Conservation (phyloP, 2,888 invertebrate genomes). For the Calliphora vomitoria region DNA sequence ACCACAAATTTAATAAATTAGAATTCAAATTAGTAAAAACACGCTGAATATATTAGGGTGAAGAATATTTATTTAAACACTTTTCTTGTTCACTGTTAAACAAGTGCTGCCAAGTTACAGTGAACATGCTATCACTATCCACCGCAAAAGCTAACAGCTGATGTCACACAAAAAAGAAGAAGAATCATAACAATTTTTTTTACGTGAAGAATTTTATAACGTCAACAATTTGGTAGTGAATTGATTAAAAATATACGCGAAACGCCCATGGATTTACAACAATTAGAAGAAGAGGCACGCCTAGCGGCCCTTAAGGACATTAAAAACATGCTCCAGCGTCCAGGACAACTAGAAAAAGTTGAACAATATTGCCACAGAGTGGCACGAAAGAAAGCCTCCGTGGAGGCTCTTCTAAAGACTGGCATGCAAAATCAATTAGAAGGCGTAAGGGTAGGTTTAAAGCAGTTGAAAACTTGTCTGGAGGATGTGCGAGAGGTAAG, state of each 20-base stretch:
- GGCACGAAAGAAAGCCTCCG: conserved; percentile 83
- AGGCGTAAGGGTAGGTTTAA: conserved; percentile 96
- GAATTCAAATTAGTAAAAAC: too few relatives aligned
- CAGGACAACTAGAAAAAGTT: conserved; percentile 97
- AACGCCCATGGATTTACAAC: conserved; percentile 85
- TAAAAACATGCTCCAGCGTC: conserved; percentile 95
- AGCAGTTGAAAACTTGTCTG: conserved; percentile 93
- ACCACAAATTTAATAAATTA: too few relatives aligned
- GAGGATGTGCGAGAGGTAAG: conserved; percentile 92
- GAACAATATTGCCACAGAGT: conserved; percentile 84
- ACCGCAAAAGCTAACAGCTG: conserved; percentile 17
- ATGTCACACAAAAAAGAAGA: neutral
- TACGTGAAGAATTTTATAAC: conserved; percentile 10
- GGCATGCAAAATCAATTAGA: conserved; percentile 99
- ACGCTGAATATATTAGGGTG: too few relatives aligned
- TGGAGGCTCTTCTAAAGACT: conserved; percentile 90
- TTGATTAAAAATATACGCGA: neutral
- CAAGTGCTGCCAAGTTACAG: conserved; percentile 2
- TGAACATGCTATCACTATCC: neutral
- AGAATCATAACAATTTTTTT: conserved; percentile 43
- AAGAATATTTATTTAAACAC: neutral
- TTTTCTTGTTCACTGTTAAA: neutral
- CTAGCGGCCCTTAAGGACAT: conserved; percentile 93
- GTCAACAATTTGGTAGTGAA: conserved; percentile 16
- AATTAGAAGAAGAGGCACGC: conserved; percentile 91